Evolutionary conservation across 2,888 invertebrate genomes (phyloP).

Genomic region (Melinaea marsaeus): DNA sequence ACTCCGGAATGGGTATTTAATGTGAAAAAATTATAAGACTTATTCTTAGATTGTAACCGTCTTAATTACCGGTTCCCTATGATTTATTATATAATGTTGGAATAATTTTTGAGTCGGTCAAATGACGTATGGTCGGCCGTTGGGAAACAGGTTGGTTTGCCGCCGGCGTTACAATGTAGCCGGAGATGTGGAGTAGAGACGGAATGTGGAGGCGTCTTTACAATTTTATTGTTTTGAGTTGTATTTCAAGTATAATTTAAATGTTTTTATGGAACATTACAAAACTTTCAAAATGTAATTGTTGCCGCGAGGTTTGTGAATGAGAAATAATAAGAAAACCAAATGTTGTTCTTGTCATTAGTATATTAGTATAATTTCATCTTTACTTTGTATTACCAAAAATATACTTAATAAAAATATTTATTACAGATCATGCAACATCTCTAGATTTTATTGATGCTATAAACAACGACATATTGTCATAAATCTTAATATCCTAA

Average conservation of each 20-base stretch:
- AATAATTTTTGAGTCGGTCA: slow-evolving; percentile 69
- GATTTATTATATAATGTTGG: slow-evolving; percentile 75
- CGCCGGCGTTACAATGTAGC: slow-evolving; percentile 60
- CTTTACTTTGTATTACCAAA: not conserved
- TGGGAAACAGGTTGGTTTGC: slow-evolving; percentile 64
- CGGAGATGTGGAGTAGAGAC: slow-evolving; percentile 23
- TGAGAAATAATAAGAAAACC: not conserved
- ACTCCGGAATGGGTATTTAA: slow-evolving; percentile 70
- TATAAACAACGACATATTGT: not conserved
- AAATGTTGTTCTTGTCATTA: not conserved
- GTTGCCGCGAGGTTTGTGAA: not conserved
- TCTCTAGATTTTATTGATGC: not conserved
- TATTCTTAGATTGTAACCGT: slow-evolving; percentile 72
- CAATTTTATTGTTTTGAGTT: slow-evolving; percentile 7
- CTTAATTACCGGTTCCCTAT: slow-evolving; percentile 77
- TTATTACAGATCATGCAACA: no score
- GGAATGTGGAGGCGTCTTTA: slow-evolving; percentile 17
- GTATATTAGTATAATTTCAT: not conserved
- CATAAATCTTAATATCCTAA: not conserved
- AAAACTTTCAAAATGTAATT: not conserved
- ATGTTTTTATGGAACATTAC: slow-evolving; percentile 4
- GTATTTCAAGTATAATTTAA: slow-evolving; percentile 2
- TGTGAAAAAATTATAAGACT: slow-evolving; percentile 72
- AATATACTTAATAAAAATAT: not conserved
- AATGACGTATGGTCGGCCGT: slow-evolving; percentile 68